Conservation (phyloP, 1,140 invertebrate species). For the Bombus confusus region DNA sequence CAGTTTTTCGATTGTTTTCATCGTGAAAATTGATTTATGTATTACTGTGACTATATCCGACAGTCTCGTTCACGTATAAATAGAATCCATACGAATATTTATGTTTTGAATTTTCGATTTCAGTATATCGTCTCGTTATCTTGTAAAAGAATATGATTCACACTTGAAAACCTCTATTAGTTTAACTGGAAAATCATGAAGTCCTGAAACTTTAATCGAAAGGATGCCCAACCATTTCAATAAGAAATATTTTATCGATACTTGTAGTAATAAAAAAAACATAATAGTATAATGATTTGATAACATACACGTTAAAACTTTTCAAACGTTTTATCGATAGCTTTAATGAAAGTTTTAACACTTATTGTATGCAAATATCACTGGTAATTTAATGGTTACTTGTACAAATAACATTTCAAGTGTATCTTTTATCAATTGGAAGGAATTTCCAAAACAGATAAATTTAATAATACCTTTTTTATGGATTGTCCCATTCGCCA, state of each 20-base stretch:
- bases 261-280: neutral
- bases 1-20: neutral
- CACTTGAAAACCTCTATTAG: neutral
- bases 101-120: neutral
- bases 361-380: no score
- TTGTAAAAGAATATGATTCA: neutral
- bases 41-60: neutral
- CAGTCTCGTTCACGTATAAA: neutral
- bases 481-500: conserved; percentile 40
- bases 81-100: neutral
- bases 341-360: neutral
- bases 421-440: neutral
- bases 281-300: neutral
- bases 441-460: neutral
- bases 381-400: neutral
- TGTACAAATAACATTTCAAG: no score
- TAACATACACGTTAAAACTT: neutral
- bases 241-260: neutral
- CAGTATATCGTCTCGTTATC: neutral
- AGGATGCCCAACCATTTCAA: neutral
- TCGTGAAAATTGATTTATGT: neutral
- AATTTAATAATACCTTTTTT: neutral
- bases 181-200: neutral
- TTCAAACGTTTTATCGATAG: neutral
- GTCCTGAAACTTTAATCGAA: neutral